Evolutionary conservation across 2,888 invertebrate genomes (phyloP).

Genomic region (Octonoba sinensis): DNA sequence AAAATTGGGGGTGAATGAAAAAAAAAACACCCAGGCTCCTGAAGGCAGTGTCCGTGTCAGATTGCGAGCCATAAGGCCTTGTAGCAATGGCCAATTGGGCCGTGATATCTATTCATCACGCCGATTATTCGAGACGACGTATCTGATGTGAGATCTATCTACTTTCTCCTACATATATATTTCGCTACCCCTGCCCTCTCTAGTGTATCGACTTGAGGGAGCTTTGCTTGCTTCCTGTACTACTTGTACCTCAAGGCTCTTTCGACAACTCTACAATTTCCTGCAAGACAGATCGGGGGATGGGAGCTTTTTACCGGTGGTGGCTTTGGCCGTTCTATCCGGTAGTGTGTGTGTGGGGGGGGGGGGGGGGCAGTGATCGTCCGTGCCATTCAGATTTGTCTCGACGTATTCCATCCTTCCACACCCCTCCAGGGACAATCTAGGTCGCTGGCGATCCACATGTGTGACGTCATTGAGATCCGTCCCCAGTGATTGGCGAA

Average conservation of each 20-base stretch:
- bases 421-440: conserved; percentile 50
- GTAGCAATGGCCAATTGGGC: conserved; percentile 63
- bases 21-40: conserved; percentile 51
- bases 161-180: conserved; percentile 39
- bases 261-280: conserved; percentile 57
- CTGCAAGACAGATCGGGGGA: conserved; percentile 54
- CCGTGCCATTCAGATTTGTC: conserved; percentile 29
- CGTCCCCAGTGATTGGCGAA: conserved; percentile 50
- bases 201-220: conserved; percentile 35
- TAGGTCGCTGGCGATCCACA: conserved; percentile 55
- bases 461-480: conserved; percentile 50
- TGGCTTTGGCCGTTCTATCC: conserved; percentile 41
- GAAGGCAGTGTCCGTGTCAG: conserved; percentile 64
- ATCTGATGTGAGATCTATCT: conserved; percentile 56
- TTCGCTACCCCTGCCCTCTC: conserved; percentile 18
- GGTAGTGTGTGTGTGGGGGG: background rate
- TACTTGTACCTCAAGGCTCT: conserved; percentile 32
- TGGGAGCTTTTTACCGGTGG: conserved; percentile 50
- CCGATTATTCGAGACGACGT: conserved; percentile 64
- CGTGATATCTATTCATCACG: conserved; percentile 64
- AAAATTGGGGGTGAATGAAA: conserved; percentile 29
- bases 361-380: conserved; percentile 33
- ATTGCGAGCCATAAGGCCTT: conserved; percentile 62
- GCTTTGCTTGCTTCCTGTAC: conserved; percentile 35
- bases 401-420: conserved; percentile 18